phyloP scores from a whole-genome alignment of 1,140 invertebrate species.

The Scaptomyza graminum region DNA sequence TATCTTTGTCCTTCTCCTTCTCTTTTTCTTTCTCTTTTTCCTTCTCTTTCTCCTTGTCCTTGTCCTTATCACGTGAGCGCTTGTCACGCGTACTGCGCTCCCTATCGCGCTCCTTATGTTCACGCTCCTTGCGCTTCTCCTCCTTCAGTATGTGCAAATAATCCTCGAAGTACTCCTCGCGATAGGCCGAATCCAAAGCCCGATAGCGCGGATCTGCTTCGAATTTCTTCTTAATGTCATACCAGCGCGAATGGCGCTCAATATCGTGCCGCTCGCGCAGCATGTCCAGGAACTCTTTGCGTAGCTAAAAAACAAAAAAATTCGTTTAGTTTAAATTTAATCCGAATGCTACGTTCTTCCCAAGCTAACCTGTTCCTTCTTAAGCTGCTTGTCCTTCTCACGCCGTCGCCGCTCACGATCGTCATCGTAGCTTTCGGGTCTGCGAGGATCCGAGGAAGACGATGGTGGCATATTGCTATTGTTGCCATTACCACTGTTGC shows the following conservation, averaged over 20 bases:
- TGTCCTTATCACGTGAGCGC: constrained; percentile 68
- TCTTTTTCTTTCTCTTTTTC: constrained; percentile 74
- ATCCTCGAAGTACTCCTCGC: constrained; percentile 98
- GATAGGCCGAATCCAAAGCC: constrained; percentile 91
- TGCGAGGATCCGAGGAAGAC: constrained; percentile 78
- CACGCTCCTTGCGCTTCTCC: constrained; percentile 86
- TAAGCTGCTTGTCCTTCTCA: constrained; percentile 67
- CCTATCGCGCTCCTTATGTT: constrained; percentile 77
- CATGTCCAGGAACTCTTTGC: constrained; percentile 95
- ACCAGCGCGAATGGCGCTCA: constrained; percentile 96
- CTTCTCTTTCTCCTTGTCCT: constrained; percentile 80
- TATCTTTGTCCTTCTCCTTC: constrained; percentile 76
- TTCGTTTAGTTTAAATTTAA: not conserved
- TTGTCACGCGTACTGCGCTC: constrained; percentile 83
- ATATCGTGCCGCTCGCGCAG: constrained; percentile 87
- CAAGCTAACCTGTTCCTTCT: constrained; percentile 56
- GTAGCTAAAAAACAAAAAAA: constrained; percentile 88
- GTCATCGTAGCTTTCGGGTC: constrained; percentile 85
- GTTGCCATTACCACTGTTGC: constrained; percentile 37
- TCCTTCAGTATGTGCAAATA: constrained; percentile 93
- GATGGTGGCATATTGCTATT: constrained; percentile 20
- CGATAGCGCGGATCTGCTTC: constrained; percentile 96
- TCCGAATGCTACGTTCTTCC: too few species aligned
- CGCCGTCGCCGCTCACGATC: constrained; percentile 71
- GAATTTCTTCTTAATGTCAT: constrained; percentile 96